These are phyloP conservation scores for Perodicticus potto DNA, from an alignment of 2,797 vertebrate species.

Conservation along the genomic window DNA sequence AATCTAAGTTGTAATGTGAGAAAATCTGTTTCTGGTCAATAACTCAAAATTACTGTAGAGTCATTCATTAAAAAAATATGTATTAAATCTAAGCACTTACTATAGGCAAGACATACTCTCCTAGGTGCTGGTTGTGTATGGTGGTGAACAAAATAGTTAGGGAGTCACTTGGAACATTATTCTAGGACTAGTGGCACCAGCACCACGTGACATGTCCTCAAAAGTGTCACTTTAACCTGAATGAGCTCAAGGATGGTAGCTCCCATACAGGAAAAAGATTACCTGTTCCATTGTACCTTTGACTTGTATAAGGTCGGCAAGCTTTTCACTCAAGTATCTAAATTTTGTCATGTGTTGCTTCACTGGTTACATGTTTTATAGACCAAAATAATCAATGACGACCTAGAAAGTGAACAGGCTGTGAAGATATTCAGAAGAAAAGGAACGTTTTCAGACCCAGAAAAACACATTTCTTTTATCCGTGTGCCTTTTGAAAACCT, in stretches of 20 bases:
- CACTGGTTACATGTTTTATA: neutral
- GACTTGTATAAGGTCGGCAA: neutral
- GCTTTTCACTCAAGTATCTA: neutral
- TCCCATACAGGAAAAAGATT: neutral
- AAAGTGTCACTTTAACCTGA: neutral
- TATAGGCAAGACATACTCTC: neutral
- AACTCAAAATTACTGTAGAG: neutral
- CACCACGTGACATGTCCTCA: neutral
- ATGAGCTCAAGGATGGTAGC: neutral
- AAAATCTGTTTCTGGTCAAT: constrained; percentile 11
- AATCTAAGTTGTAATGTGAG: neutral
- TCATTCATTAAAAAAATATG: neutral
- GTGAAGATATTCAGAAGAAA: neutral
- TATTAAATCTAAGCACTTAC: neutral
- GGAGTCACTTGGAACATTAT: neutral
- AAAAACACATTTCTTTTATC: neutral
- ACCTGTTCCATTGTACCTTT: neutral
- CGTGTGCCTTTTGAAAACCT: neutral
- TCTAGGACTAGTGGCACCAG: neutral
- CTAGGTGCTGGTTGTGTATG: neutral
- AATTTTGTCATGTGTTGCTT: neutral
- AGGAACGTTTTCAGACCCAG: neutral
- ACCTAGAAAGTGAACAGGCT: constrained; percentile 8
- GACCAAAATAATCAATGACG: neutral
- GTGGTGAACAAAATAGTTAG: neutral